These are phyloP conservation scores for Sialia sialis DNA, from an alignment of 2,113 vertebrate species.

Conservation along the genomic window DNA sequence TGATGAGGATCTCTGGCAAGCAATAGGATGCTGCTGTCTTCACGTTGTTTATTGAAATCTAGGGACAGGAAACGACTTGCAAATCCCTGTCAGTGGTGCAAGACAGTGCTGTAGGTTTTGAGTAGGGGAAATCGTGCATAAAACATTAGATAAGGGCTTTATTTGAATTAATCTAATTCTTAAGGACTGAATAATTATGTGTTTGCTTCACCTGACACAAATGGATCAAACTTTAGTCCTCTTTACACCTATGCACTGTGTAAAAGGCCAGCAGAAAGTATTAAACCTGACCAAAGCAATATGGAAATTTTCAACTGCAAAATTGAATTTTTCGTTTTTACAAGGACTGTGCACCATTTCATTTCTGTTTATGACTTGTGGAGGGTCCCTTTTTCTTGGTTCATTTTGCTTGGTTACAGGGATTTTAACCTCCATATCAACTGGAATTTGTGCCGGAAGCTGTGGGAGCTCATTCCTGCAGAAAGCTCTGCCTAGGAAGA, in stretches of 20 bases:
- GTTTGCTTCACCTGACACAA: neutral
- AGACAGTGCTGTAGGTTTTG: neutral
- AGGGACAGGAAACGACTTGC: neutral
- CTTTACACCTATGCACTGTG: neutral
- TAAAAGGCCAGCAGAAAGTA: neutral
- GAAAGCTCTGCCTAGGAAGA: neutral
- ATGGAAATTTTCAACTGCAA: neutral
- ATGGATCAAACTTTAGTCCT: neutral
- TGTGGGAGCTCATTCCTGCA: neutral
- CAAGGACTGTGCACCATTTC: neutral
- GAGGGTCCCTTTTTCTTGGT: neutral
- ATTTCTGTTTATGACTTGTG: neutral
- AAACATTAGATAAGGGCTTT: neutral
- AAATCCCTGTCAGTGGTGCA: neutral
- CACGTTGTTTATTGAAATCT: neutral
- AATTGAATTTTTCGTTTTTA: neutral
- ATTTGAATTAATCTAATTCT: neutral
- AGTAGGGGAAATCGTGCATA: neutral
- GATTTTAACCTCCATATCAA: neutral
- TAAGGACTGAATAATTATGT: neutral
- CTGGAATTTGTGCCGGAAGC: neutral
- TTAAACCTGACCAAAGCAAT: neutral
- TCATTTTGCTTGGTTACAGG: neutral
- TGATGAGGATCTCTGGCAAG: neutral
- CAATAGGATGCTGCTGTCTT: neutral